These are phyloP conservation scores for Rhinophrynus dorsalis DNA, from an alignment of 2,797 vertebrate genomes.

Conservation along the genomic window DNA sequence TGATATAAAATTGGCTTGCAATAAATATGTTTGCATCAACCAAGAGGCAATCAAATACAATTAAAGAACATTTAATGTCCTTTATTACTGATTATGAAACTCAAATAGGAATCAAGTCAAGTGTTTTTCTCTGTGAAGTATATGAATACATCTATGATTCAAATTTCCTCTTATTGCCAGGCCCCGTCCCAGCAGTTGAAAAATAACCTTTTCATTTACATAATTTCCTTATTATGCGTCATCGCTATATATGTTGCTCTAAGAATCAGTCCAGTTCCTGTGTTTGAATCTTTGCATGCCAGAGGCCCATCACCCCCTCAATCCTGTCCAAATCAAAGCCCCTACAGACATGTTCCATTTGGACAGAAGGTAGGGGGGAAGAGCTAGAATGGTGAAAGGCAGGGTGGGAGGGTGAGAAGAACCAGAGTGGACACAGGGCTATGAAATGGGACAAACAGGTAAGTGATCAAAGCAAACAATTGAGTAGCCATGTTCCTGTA, in stretches of 20 bases:
- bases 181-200: neutral
- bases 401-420: too few relatives aligned
- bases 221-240: neutral
- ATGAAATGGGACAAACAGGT: too few relatives aligned
- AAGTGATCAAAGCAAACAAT: too few relatives aligned
- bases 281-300: too few relatives aligned
- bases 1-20: conserved; percentile 9
- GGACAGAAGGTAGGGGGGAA: too few relatives aligned
- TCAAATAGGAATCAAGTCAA: conserved; percentile 33
- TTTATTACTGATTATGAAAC: conserved; percentile 40
- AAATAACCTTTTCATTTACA: neutral
- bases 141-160: conserved; percentile 27
- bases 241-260: neutral
- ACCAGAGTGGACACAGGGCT: too few relatives aligned
- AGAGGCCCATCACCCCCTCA: too few relatives aligned
- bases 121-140: conserved; percentile 22
- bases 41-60: conserved; percentile 34
- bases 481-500: too few relatives aligned
- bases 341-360: too few relatives aligned
- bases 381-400: too few relatives aligned
- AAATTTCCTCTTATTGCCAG: conserved; percentile 4
- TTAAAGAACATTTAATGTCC: conserved; percentile 33
- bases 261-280: neutral
- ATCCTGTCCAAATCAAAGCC: too few relatives aligned
- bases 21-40: conserved; percentile 31